These are phyloP conservation scores for Apostichopus parvimensis DNA, from an alignment of 35 echinoderm and acorn worm genomes.

Conservation along the genomic window DNA sequence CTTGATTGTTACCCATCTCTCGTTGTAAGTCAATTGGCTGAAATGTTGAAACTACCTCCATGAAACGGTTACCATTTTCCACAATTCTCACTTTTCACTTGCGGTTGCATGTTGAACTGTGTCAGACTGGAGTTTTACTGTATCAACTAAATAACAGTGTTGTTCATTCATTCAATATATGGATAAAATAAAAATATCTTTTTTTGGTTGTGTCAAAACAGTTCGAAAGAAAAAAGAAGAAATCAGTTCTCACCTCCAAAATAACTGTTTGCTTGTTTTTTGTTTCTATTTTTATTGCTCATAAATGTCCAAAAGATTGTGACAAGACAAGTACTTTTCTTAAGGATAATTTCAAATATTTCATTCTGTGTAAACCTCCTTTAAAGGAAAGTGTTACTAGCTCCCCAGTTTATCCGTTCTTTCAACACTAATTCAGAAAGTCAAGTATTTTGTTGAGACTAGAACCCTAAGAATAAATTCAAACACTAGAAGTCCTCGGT, in stretches of 20 bases:
- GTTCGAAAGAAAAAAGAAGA: background rate
- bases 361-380: too few relatives aligned
- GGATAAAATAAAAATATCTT: constrained; percentile 24
- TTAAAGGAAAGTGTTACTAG: too few relatives aligned
- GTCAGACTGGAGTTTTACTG: constrained; percentile 2
- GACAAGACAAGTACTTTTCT: too few relatives aligned
- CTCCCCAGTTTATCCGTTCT: too few relatives aligned
- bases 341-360: too few relatives aligned
- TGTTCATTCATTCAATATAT: constrained; percentile 57
- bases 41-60: background rate
- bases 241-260: constrained; percentile 59
- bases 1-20: background rate
- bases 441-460: too few relatives aligned
- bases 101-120: constrained; percentile 17
- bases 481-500: too few relatives aligned
- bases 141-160: constrained; percentile 49
- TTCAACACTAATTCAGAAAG: too few relatives aligned
- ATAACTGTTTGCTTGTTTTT: background rate
- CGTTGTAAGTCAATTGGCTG: background rate
- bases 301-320: too few relatives aligned
- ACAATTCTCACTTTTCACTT: background rate
- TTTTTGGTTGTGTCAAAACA: constrained; percentile 56
- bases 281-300: too few relatives aligned
- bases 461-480: too few relatives aligned
- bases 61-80: constrained; percentile 9